A percentile compares a stretch with the other conserved stretches of the same genome.
Evolutionary conservation across 2,113 vertebrate genomes (phyloP).

Genomic region (Psittacara wagleri): DNA sequence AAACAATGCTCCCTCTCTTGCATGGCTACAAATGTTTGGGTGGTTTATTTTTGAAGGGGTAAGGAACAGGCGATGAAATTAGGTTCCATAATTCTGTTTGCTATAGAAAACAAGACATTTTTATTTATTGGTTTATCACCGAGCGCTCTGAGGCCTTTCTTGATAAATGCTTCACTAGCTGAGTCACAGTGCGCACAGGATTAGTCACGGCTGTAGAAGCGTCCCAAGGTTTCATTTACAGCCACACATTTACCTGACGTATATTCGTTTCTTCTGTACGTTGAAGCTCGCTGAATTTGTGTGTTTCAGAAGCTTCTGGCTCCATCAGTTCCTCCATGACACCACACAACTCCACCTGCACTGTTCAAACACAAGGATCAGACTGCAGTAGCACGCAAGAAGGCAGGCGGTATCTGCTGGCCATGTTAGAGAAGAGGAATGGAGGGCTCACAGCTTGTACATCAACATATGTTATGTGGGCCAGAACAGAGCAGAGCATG

Average conservation of each 20-base stretch:
- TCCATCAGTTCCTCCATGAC: background rate
- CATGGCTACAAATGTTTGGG: background rate
- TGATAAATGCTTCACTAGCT: constrained; percentile 47
- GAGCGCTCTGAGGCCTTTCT: constrained; percentile 22
- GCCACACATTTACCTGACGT: constrained; percentile 18
- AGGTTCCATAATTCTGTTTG: background rate
- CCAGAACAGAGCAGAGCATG: background rate
- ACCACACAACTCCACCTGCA: background rate
- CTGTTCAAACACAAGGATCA: rapidly evolving
- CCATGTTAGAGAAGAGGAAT: background rate
- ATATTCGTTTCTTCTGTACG: background rate
- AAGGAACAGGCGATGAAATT: background rate
- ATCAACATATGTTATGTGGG: constrained; percentile 35
- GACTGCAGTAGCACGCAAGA: background rate
- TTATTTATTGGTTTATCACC: constrained; percentile 45
- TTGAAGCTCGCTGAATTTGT: background rate
- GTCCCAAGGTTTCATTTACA: constrained; percentile 42
- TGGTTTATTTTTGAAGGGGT: background rate
- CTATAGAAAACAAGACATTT: constrained; percentile 18
- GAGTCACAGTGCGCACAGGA: constrained; percentile 33
- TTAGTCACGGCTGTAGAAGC: constrained; percentile 53
- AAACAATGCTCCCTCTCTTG: background rate
- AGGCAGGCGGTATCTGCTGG: background rate
- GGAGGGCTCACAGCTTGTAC: background rate
- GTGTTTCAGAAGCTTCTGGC: background rate